Evolutionary conservation across 1,140 invertebrate species (phyloP).

Genomic region (Acromyrmex echinatior): DNA sequence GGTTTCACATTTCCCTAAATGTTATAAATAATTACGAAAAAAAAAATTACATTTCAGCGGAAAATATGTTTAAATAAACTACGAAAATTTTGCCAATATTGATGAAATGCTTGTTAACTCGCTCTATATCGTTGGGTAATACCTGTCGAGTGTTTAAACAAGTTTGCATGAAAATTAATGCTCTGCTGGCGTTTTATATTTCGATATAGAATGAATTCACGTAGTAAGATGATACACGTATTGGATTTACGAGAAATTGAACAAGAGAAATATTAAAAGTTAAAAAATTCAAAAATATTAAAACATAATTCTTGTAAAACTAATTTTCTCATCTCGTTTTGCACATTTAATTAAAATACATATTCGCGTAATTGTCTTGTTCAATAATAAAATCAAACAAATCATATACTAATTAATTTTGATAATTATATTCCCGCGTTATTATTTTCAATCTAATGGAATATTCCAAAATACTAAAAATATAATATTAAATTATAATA

Average conservation of each 20-base stretch:
- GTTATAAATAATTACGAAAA: not conserved
- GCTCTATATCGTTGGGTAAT: not conserved
- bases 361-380: not conserved
- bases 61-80: not conserved
- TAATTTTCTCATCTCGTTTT: not conserved
- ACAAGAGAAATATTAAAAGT: not conserved
- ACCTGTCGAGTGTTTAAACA: not conserved
- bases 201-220: not conserved
- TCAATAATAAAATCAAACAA: conserved; percentile 4
- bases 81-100: not conserved
- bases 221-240: not conserved
- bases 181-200: not conserved
- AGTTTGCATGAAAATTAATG: not conserved
- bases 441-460: not conserved
- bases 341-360: conserved; percentile 2
- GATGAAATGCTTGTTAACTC: not conserved
- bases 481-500: not conserved
- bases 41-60: not conserved
- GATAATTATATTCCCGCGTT: not conserved
- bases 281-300: conserved; percentile 3
- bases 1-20: not conserved
- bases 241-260: not conserved
- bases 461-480: not conserved
- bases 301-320: not conserved
- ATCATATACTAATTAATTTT: conserved; percentile 1